Conservation (phyloP, 2,888 invertebrate genomes). For the Proisotoma minuta region DNA sequence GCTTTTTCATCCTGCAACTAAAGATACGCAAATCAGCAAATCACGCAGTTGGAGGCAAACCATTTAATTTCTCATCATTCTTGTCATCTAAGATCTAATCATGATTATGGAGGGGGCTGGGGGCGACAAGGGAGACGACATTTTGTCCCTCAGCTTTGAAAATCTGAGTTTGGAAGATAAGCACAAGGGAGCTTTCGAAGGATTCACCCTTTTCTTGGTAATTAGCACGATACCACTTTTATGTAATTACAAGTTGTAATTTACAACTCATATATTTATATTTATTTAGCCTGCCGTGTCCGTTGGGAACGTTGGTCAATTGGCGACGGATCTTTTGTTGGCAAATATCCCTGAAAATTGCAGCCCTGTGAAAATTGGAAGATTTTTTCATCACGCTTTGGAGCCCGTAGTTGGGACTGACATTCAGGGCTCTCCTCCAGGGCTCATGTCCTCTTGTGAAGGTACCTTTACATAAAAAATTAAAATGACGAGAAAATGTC, state of each 20-base stretch:
- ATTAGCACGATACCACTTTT: background rate
- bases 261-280: background rate
- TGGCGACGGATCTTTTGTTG: slow-evolving; percentile 76
- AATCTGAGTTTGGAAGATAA: background rate
- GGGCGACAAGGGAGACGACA: background rate
- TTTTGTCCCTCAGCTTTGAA: background rate
- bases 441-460: slow-evolving; percentile 57
- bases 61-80: no score
- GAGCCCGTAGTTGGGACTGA: slow-evolving; percentile 75
- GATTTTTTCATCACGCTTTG: slow-evolving; percentile 67
- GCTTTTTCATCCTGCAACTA: no score
- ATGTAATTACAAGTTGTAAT: background rate
- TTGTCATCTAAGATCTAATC: no score
- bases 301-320: slow-evolving; percentile 88
- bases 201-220: background rate
- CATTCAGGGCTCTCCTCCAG: slow-evolving; percentile 35
- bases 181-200: background rate
- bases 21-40: no score
- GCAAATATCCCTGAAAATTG: slow-evolving; percentile 59
- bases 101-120: no score
- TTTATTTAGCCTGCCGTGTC: slow-evolving; percentile 68
- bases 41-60: no score
- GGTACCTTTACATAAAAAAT: slow-evolving; percentile 46
- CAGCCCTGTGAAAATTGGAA: slow-evolving; percentile 59
- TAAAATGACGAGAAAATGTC: slow-evolving; percentile 23